Conservation (phyloP, 1,140 invertebrate species). For the Drosophila athabasca region DNA sequence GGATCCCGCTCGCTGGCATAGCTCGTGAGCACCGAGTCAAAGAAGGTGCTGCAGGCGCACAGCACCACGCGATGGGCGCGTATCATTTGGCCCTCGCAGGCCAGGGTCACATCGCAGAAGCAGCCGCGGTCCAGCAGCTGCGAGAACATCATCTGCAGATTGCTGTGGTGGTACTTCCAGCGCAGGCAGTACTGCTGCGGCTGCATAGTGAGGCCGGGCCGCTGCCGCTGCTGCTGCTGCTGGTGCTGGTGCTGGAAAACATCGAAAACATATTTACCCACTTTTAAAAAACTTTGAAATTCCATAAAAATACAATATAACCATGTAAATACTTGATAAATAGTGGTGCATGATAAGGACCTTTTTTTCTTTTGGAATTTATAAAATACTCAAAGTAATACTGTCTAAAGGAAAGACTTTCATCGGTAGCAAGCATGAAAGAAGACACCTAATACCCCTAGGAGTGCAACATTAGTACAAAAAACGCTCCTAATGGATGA, state of each 20-base stretch:
- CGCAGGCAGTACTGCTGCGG: constrained; percentile 94
- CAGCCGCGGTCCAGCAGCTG: constrained; percentile 93
- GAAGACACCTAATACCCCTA: background rate
- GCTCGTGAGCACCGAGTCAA: constrained; percentile 93
- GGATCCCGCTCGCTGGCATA: constrained; percentile 93
- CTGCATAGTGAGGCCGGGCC: constrained; percentile 84
- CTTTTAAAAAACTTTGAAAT: too few relatives aligned
- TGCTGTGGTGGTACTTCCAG: constrained; percentile 96
- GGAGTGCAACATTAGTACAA: too few relatives aligned
- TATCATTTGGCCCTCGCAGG: constrained; percentile 94
- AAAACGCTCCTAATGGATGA: too few relatives aligned
- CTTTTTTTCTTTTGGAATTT: too few relatives aligned
- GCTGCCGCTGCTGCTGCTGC: constrained; percentile 28
- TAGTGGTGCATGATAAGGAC: too few relatives aligned
- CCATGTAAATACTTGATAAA: too few relatives aligned
- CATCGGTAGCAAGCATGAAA: background rate
- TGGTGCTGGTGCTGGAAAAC: constrained; percentile 14
- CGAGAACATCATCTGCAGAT: constrained; percentile 95
- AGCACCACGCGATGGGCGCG: constrained; percentile 93
- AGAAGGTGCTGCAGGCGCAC: constrained; percentile 93
- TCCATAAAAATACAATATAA: too few relatives aligned
- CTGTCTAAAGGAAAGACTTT: too few relatives aligned
- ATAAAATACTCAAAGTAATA: too few relatives aligned
- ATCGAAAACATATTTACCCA: too few relatives aligned
- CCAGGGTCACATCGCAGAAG: constrained; percentile 95